Conservation (phyloP, 2,888 invertebrate species). For the Congeria kusceri region DNA sequence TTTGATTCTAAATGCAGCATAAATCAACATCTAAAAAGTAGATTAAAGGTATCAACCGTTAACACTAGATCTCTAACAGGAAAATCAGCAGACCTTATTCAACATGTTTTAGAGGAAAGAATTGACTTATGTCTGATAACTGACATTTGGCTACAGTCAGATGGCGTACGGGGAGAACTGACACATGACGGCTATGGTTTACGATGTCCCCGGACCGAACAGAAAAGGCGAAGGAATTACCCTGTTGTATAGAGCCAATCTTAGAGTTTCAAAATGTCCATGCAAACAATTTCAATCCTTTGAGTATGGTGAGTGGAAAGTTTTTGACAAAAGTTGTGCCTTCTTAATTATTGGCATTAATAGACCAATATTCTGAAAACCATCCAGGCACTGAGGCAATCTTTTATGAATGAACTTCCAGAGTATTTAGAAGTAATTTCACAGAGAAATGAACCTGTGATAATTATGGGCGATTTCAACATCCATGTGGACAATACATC, state of each 20-base stretch:
- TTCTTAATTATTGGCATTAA: not conserved
- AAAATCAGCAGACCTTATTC: slow-evolving; percentile 40
- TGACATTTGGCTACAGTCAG: slow-evolving; percentile 32
- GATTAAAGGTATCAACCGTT: slow-evolving; percentile 33
- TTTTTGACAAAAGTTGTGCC: not conserved
- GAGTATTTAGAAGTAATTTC: not conserved
- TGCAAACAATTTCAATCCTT: not conserved
- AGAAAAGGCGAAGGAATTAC: slow-evolving; percentile 30
- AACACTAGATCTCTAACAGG: slow-evolving; percentile 35
- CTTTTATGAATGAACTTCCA: not conserved
- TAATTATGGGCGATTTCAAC: not conserved
- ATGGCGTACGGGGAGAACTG: slow-evolving; percentile 37
- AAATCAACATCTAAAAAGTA: slow-evolving; percentile 24
- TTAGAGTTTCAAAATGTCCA: not conserved
- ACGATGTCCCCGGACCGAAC: slow-evolving; percentile 31
- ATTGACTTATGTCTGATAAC: slow-evolving; percentile 42
- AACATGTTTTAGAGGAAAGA: slow-evolving; percentile 38
- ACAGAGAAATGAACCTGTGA: not conserved
- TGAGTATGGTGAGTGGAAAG: not conserved
- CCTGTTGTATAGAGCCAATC: not conserved
- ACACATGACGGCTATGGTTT: slow-evolving; percentile 30
- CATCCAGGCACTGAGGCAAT: not conserved
- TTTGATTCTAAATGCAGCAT: slow-evolving; percentile 16
- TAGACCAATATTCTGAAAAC: not conserved
- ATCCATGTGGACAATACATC: not conserved